These are phyloP conservation scores for Drosophila paucipuncta DNA, from an alignment of 2,888 invertebrate species.

Conservation along the genomic window DNA sequence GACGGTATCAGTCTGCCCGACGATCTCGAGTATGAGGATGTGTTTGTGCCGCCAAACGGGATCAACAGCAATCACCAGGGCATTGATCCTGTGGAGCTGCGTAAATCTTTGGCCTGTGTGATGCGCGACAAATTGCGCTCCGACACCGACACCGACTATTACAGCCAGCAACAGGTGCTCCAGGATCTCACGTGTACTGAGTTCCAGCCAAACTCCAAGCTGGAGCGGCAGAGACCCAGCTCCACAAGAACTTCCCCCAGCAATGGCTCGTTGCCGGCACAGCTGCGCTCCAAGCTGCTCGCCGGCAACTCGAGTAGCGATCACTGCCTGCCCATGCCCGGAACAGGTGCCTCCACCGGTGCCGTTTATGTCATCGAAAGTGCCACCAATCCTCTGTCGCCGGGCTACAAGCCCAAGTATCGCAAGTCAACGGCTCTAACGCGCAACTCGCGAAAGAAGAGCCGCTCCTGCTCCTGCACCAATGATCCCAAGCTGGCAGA, in stretches of 20 bases:
- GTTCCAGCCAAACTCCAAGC: constrained; percentile 52
- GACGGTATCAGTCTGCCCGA: constrained; percentile 59
- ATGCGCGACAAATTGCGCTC: constrained; percentile 81
- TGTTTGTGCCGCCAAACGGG: constrained; percentile 72
- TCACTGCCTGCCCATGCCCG: constrained; percentile 62
- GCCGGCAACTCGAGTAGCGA: constrained; percentile 58
- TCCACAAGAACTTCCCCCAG: constrained; percentile 62
- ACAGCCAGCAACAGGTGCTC: constrained; percentile 47
- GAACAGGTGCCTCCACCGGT: constrained; percentile 28
- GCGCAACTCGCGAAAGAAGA: constrained; percentile 61
- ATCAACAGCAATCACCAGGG: constrained; percentile 42
- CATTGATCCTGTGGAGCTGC: constrained; percentile 67
- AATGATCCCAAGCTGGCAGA: constrained; percentile 45
- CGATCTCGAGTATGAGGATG: constrained; percentile 79
- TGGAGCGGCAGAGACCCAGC: constrained; percentile 55
- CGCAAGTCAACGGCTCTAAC: constrained; percentile 72
- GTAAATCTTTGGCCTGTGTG: constrained; percentile 68
- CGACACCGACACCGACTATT: constrained; percentile 74
- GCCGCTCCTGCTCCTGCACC: constrained; percentile 73
- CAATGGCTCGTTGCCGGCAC: constrained; percentile 56
- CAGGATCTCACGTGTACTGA: constrained; percentile 49
- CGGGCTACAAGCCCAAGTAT: constrained; percentile 81
- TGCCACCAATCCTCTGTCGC: constrained; percentile 66
- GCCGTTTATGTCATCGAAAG: constrained; percentile 80
- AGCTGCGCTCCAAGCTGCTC: constrained; percentile 59